Conservation (phyloP, 2,113 vertebrate genomes). For the Uria aalge region DNA sequence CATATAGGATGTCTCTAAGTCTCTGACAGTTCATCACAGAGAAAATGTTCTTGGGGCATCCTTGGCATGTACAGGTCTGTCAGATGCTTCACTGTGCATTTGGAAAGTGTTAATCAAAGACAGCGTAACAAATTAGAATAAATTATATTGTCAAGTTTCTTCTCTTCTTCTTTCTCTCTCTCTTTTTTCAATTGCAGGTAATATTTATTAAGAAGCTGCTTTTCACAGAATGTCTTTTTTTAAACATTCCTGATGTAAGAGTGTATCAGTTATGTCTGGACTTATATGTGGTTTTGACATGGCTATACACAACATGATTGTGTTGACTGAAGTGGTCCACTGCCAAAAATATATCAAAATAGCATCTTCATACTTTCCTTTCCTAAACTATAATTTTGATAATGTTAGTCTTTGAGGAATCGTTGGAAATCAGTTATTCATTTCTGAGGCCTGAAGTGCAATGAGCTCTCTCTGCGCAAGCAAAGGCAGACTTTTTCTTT, state of each 20-base stretch:
- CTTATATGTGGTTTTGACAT: neutral
- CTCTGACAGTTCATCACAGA: neutral
- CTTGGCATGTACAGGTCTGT: neutral
- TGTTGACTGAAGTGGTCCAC: neutral
- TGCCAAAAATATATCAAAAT: conserved; percentile 34
- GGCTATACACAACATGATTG: neutral
- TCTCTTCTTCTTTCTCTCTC: neutral
- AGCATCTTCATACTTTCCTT: conserved; percentile 22
- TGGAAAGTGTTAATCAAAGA: neutral
- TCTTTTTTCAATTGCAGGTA: neutral
- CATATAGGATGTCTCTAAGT: neutral
- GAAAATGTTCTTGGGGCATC: neutral
- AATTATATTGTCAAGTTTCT: neutral
- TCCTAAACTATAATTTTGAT: conserved; percentile 8
- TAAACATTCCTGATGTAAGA: neutral
- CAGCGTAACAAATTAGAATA: neutral
- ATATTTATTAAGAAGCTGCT: neutral
- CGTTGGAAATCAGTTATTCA: conserved; percentile 31
- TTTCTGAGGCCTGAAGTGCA: conserved; percentile 17
- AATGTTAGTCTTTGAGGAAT: conserved; percentile 18
- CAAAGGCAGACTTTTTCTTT: neutral
- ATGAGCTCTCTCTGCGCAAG: neutral
- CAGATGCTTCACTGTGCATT: neutral
- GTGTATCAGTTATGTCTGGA: neutral
- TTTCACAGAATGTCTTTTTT: neutral